These are phyloP conservation scores for Limonius californicus DNA, from an alignment of 1,140 invertebrate genomes.

Conservation along the genomic window DNA sequence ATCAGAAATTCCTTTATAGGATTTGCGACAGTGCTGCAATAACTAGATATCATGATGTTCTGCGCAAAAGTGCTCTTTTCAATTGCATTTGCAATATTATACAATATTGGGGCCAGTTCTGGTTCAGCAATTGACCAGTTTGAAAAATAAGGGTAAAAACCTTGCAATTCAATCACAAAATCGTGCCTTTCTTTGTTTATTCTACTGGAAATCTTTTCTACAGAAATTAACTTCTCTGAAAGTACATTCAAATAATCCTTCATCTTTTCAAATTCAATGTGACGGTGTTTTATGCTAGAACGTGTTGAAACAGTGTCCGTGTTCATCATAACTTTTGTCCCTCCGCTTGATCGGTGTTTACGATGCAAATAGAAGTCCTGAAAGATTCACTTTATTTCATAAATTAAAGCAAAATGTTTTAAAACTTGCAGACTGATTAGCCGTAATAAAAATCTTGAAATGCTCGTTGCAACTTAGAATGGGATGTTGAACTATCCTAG, in stretches of 20 bases:
- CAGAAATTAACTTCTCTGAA: constrained; percentile 59
- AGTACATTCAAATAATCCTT: constrained; percentile 62
- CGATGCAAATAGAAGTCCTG: constrained; percentile 65
- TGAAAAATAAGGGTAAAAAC: constrained; percentile 55
- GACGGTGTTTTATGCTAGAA: constrained; percentile 56
- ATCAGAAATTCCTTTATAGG: constrained; percentile 67
- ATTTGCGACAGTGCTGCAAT: constrained; percentile 44
- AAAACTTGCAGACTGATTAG: constrained; percentile 58
- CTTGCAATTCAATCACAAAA: constrained; percentile 54
- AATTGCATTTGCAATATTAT: constrained; percentile 49
- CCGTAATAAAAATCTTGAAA: constrained; percentile 65
- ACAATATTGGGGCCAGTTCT: constrained; percentile 50
- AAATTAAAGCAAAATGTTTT: constrained; percentile 6
- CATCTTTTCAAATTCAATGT: constrained; percentile 62
- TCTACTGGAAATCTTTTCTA: constrained; percentile 64
- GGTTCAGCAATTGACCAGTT: constrained; percentile 54
- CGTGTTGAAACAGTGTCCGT: constrained; percentile 26
- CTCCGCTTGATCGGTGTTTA: constrained; percentile 57
- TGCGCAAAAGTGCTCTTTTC: constrained; percentile 52
- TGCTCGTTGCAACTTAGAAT: constrained; percentile 68
- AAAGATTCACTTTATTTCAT: neutral
- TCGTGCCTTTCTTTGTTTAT: constrained; percentile 66
- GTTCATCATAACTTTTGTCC: constrained; percentile 41
- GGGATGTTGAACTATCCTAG: constrained; percentile 56
- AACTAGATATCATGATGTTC: constrained; percentile 51